phyloP scores from a whole-genome alignment of 1,140 invertebrate species.

The Calliphora vicina region DNA sequence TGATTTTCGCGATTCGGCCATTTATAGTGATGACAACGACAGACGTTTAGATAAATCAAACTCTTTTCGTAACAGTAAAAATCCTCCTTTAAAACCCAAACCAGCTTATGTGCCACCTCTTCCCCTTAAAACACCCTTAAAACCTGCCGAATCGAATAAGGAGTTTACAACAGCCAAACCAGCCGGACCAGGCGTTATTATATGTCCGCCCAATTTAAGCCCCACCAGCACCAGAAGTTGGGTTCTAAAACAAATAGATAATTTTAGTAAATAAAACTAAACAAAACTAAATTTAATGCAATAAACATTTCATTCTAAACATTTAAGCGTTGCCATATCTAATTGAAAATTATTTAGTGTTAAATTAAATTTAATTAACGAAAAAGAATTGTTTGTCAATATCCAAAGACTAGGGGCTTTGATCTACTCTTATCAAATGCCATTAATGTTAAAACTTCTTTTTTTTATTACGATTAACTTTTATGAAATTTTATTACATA shows the following conservation, averaged over 20 bases:
- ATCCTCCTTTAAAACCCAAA: conserved; percentile 50
- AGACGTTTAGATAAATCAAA: conserved; percentile 50
- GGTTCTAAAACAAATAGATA: conserved; percentile 61
- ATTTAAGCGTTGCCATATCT: neutral
- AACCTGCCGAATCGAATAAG: neutral
- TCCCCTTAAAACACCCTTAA: conserved; percentile 29
- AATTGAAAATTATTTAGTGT: neutral
- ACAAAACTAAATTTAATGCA: neutral
- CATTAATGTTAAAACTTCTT: neutral
- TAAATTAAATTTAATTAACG: neutral
- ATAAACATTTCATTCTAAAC: neutral
- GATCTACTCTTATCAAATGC: neutral
- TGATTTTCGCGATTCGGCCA: conserved; percentile 82
- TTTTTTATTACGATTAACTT: neutral
- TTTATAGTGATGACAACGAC: conserved; percentile 80
- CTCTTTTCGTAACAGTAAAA: conserved; percentile 48
- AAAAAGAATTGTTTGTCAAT: conserved; percentile 17
- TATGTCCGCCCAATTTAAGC: conserved; percentile 49
- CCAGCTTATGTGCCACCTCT: conserved; percentile 36
- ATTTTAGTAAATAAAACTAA: conserved; percentile 55
- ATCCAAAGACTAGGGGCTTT: conserved; percentile 16
- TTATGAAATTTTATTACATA: neutral
- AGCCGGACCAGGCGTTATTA: neutral
- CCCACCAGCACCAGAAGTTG: conserved; percentile 56
- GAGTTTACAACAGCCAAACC: neutral